Evolutionary conservation across 92 coral and sea anemone genomes (phyloP).

Genomic region (Paramuricea clavata): DNA sequence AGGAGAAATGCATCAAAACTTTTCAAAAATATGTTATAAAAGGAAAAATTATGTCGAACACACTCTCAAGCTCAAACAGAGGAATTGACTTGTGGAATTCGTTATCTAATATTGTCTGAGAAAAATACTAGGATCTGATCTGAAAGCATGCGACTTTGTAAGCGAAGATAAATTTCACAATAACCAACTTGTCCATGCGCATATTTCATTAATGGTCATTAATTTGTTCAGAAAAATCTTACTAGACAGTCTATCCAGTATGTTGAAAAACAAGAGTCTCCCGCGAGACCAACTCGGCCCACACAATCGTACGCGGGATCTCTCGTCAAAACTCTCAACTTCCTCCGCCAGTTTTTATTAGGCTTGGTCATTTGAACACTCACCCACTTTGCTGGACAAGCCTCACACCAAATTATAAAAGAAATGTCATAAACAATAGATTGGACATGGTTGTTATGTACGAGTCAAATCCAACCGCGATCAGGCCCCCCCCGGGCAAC

Average conservation of each 20-base stretch:
- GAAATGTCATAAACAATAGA: constrained; percentile 33
- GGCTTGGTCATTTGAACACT: not conserved
- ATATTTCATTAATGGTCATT: constrained; percentile 57
- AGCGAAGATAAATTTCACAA: constrained; percentile 40
- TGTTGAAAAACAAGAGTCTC: not conserved
- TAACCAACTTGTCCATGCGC: constrained; percentile 48
- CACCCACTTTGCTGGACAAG: constrained; percentile 64
- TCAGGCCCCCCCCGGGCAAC: no score
- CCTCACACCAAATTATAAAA: constrained; percentile 63
- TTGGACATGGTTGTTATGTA: constrained; percentile 58
- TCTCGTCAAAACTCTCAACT: not conserved
- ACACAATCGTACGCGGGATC: not conserved
- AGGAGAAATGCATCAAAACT: no score
- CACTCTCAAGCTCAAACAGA: no score
- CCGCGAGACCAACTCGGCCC: not conserved
- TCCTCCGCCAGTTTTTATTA: constrained; percentile 43
- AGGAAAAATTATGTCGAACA: no score
- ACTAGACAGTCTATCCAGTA: not conserved
- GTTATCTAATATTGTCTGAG: no score
- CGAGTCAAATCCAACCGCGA: no score
- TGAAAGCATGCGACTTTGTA: not conserved
- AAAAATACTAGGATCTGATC: not conserved
- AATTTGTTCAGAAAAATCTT: constrained; percentile 41
- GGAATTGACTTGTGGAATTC: no score
- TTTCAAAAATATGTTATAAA: no score